Base-by-base conservation (phyloP, 2,797 vertebrate genomes). In the Enteromius paludinosus region DNA sequence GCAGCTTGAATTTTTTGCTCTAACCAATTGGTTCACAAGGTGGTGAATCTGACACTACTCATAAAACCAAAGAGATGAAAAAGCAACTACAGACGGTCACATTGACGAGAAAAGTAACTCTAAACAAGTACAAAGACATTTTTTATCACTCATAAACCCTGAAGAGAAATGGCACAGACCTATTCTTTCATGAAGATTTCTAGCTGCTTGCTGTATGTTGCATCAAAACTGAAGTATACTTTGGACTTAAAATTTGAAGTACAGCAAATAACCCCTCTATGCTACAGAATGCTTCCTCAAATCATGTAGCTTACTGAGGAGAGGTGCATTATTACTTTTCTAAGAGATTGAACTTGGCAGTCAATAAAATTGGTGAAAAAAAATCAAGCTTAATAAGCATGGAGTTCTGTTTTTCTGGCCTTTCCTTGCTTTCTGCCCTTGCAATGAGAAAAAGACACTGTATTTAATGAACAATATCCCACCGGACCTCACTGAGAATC, bases 391-490 rank as follows among this genome's bases (percentile, higher is more conserved):
- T 28, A 61, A 28, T 12, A 49, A 70, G 64, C 10, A 6, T 3
- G 0, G 8, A 70, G 41, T 10, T 47, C n/a, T 3, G 0, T 43
- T 14, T 38, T 74, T 7, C 35, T 43, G 17, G 25, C 10, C 20
- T 14, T 38, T 74, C 35, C 14, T 8, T 56, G 10, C 17, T 41
- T 45, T 77, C 56, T 33, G 10, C 11, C 25, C 25, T 11, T 30
- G 18, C 25, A 41, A 43, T 30, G 54, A 30, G 59, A 47, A 76
- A 62, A 64, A 30, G 75, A 47, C 15, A 33, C 9, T 20, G 11
- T 20, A 64, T 77, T 77, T 64, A 76, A 77, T 77, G 18, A 77
- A 77, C 17, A 64, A 64, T 30, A 64, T 77, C 59, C 25, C 59
- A 47, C 59, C 11, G 20, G 75, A 77, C 54, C 23, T 18, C 73